phyloP scores from a whole-genome alignment of 2,888 invertebrate species.

The Formica aserva region DNA sequence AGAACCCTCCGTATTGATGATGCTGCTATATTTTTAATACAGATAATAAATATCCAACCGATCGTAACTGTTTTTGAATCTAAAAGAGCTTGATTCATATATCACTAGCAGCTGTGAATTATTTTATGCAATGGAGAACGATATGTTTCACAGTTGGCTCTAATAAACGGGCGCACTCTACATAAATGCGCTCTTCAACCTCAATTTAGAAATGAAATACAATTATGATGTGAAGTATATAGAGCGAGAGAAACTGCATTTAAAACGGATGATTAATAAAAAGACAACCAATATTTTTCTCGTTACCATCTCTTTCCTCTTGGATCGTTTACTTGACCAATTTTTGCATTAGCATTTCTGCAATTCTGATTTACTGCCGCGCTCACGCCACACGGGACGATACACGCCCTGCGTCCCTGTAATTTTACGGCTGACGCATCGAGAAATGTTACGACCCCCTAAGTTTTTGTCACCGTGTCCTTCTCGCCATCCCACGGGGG shows the following conservation, averaged over 20 bases:
- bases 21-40: conserved; percentile 49
- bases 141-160: not conserved
- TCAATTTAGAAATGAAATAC: conserved; percentile 24
- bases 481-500: conserved; percentile 46
- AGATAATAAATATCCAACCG: conserved; percentile 39
- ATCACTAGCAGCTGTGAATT: not conserved
- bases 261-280: conserved; percentile 23
- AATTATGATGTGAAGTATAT: not conserved
- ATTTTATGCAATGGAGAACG: not conserved
- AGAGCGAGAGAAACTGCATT: not conserved
- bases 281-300: not conserved
- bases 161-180: not conserved
- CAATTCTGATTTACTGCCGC: conserved; percentile 40
- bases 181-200: not conserved
- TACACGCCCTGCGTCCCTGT: conserved; percentile 56
- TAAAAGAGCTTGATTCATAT: not conserved
- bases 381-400: conserved; percentile 32
- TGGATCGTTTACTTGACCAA: conserved; percentile 5
- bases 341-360: conserved; percentile 29
- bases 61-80: not conserved
- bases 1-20: conserved; percentile 43
- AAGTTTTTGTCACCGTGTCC: conserved; percentile 64
- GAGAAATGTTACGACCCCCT: conserved; percentile 65
- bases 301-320: not conserved
- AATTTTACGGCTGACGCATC: conserved; percentile 67